Percentiles rank a stretch among this genome's conserved stretches.
These are phyloP conservation scores for Cephalotes varians DNA, from an alignment of 2,888 invertebrate species.

Conservation along the genomic window DNA sequence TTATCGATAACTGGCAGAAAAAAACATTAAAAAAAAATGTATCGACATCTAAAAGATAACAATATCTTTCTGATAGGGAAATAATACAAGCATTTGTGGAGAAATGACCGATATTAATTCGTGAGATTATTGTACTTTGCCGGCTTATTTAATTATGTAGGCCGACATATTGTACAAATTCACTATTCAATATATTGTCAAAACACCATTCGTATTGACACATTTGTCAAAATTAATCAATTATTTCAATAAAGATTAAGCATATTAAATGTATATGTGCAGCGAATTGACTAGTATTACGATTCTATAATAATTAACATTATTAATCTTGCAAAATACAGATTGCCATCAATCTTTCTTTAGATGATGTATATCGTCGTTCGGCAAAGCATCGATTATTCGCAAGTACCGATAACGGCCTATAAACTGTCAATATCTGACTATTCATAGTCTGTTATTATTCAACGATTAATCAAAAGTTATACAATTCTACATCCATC, in stretches of 20 bases:
- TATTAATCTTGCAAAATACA: not conserved
- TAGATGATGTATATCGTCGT: not conserved
- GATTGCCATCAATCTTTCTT: not conserved
- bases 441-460: not conserved
- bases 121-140: not conserved
- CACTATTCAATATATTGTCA: not conserved
- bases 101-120: conserved; percentile 8
- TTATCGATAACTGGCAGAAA: not conserved
- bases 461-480: conserved; percentile 16
- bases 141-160: not conserved
- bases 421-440: not conserved
- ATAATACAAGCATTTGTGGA: not conserved
- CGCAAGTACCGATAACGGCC: not conserved
- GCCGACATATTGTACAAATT: not conserved
- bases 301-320: not conserved
- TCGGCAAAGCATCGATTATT: not conserved
- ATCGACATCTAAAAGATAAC: not conserved
- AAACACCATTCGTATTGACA: not conserved
- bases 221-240: conserved; percentile 7
- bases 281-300: not conserved
- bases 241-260: conserved; percentile 28
- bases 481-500: not conserved
- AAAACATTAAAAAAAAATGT: no score
- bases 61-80: not conserved
- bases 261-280: not conserved